Evolutionary conservation across 2,888 invertebrate species (phyloP).

Genomic region (Charanyca ferruginea): DNA sequence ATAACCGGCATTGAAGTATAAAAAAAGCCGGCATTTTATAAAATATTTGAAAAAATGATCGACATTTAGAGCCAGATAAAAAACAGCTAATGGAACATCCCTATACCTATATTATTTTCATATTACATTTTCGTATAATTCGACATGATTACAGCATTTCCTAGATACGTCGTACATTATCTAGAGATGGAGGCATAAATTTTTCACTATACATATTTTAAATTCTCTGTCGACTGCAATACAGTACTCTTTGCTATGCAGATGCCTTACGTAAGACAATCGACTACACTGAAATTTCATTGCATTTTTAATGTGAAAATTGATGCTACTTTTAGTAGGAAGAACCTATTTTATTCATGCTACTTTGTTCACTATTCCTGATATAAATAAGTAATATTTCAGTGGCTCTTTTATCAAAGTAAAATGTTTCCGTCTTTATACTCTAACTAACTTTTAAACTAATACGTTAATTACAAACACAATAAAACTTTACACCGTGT

Average conservation of each 20-base stretch:
- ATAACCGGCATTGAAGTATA: too few relatives aligned
- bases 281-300: slow-evolving; percentile 54
- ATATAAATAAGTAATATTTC: too few relatives aligned
- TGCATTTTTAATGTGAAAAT: slow-evolving; percentile 61
- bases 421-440: too few relatives aligned
- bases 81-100: slow-evolving; percentile 4
- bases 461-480: too few relatives aligned
- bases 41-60: too few relatives aligned
- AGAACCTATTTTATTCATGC: slow-evolving; percentile 17
- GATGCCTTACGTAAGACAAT: slow-evolving; percentile 58
- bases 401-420: too few relatives aligned
- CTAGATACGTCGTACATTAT: slow-evolving; percentile 29
- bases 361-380: slow-evolving; percentile 4
- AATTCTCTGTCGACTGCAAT: slow-evolving; percentile 38
- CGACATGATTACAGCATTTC: slow-evolving; percentile 17
- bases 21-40: too few relatives aligned
- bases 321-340: slow-evolving; percentile 22
- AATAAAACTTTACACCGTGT: too few relatives aligned
- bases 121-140: slow-evolving; percentile 31
- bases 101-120: not conserved
- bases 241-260: slow-evolving; percentile 59
- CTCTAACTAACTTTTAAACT: too few relatives aligned
- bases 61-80: not conserved
- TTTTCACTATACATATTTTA: slow-evolving; percentile 61
- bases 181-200: slow-evolving; percentile 40